A percentile compares a stretch with the other conserved stretches of the same genome.
phyloP scores from a whole-genome alignment of 2,888 invertebrate genomes.

The Onchidella celtica region DNA sequence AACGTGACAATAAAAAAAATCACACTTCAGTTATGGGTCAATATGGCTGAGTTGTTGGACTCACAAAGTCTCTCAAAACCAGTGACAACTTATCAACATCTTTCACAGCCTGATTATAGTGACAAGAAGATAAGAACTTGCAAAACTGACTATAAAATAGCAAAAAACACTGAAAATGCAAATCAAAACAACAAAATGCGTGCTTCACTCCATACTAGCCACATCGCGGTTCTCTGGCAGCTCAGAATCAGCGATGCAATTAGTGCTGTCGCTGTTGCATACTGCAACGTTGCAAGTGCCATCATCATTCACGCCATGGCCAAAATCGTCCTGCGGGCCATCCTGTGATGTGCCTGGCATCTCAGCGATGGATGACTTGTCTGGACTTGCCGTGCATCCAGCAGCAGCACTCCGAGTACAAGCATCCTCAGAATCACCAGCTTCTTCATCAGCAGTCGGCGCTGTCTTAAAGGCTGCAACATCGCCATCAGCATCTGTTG shows the following conservation, averaged over 20 bases:
- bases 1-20: too few species aligned
- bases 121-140: too few species aligned
- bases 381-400: background rate
- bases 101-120: too few species aligned
- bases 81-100: too few species aligned
- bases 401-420: background rate
- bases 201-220: conserved; percentile 16
- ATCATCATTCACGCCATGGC: background rate
- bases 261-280: background rate
- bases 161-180: too few species aligned
- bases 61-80: too few species aligned
- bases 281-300: background rate
- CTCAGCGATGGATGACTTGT: background rate
- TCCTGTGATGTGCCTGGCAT: background rate
- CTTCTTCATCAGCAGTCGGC: background rate
- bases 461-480: background rate
- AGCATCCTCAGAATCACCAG: background rate
- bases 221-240: background rate
- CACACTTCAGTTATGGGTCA: too few species aligned
- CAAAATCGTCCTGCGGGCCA: background rate
- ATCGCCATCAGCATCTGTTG: conserved; percentile 37
- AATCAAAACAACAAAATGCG: background rate
- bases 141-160: too few species aligned
- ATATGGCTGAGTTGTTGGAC: too few species aligned
- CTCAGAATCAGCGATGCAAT: too few species aligned